phyloP scores from a whole-genome alignment of 2,888 invertebrate genomes.

The Cactoblastis cactorum region DNA sequence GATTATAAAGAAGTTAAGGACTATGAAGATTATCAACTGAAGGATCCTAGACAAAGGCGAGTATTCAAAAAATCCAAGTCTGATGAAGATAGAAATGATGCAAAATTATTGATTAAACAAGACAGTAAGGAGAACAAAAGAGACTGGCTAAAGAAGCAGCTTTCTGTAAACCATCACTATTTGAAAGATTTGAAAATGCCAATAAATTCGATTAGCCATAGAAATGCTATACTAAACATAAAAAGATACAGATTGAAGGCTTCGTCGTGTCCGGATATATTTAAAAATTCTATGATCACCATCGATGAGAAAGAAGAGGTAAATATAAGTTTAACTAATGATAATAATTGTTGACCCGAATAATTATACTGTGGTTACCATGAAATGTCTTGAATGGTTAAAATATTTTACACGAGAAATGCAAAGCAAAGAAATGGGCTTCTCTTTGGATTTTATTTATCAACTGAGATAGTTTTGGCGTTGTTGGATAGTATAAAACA shows the following conservation, averaged over 20 bases:
- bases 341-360: too few species aligned
- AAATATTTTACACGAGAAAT: too few species aligned
- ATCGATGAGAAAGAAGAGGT: constrained; percentile 89
- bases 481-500: too few species aligned
- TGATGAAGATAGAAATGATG: constrained; percentile 61
- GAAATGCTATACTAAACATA: constrained; percentile 91
- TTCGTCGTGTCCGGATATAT: constrained; percentile 95
- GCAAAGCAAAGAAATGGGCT: too few species aligned
- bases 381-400: too few species aligned
- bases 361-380: too few species aligned
- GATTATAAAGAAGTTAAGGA: constrained; percentile 34
- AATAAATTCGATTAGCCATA: constrained; percentile 90
- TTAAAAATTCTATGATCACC: constrained; percentile 92
- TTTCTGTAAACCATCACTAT: constrained; percentile 82
- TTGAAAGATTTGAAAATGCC: constrained; percentile 86
- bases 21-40: constrained; percentile 45
- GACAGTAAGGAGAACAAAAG: constrained; percentile 63
- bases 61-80: constrained; percentile 45
- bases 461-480: too few species aligned
- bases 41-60: constrained; percentile 38
- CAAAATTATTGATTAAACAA: constrained; percentile 57
- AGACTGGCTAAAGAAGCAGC: constrained; percentile 70
- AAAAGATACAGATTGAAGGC: constrained; percentile 89
- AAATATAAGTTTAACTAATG: constrained; percentile 28
- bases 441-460: too few species aligned